These are phyloP conservation scores for Eclectus roratus DNA, from an alignment of 2,113 vertebrate genomes.

Conservation along the genomic window DNA sequence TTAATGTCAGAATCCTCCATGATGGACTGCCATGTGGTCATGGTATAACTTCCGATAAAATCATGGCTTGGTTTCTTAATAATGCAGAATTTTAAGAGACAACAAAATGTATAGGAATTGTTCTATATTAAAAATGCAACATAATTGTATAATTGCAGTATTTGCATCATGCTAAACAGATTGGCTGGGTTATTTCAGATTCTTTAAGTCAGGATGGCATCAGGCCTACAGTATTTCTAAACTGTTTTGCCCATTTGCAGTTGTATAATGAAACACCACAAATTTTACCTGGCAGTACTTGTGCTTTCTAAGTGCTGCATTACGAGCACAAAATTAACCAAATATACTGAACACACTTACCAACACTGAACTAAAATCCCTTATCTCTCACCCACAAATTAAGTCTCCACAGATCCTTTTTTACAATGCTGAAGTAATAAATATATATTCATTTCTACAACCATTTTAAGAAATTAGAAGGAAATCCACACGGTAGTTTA, in stretches of 20 bases:
- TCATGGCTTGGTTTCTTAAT: slow-evolving; percentile 16
- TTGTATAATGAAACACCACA: slow-evolving; percentile 56
- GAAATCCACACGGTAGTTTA: slow-evolving; percentile 53
- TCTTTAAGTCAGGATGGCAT: slow-evolving; percentile 63
- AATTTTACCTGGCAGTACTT: slow-evolving; percentile 64
- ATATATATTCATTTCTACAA: slow-evolving; percentile 55
- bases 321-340: slow-evolving; percentile 49
- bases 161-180: slow-evolving; percentile 64
- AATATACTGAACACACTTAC: slow-evolving; percentile 54
- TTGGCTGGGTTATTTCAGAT: slow-evolving; percentile 56
- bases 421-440: slow-evolving; percentile 39
- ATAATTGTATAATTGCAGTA: slow-evolving; percentile 66
- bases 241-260: slow-evolving; percentile 49
- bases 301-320: slow-evolving; percentile 64
- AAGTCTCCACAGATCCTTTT: slow-evolving; percentile 61
- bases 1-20: slow-evolving; percentile 26
- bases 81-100: slow-evolving; percentile 42
- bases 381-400: slow-evolving; percentile 55
- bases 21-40: slow-evolving; percentile 3
- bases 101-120: slow-evolving; percentile 58
- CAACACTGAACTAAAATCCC: slow-evolving; percentile 47
- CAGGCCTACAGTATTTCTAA: slow-evolving; percentile 57
- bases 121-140: slow-evolving; percentile 68
- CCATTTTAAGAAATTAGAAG: slow-evolving; percentile 61
- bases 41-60: slow-evolving; percentile 11